Percentiles rank a stretch among this genome's conserved stretches.
Evolutionary conservation across 1,140 invertebrate species (phyloP).

Genomic region (Drosophila lacteicornis): DNA sequence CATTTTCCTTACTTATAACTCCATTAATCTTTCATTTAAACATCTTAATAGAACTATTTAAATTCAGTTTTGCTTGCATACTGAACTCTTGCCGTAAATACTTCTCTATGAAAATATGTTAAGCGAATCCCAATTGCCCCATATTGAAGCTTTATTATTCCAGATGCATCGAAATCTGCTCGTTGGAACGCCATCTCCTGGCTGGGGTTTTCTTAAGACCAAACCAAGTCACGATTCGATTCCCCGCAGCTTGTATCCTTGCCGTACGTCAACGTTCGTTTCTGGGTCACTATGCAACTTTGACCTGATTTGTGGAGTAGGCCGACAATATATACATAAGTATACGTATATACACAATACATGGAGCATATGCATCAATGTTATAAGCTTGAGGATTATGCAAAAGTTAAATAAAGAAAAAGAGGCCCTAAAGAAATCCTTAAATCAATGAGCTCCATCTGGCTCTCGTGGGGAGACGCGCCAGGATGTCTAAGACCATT

Average conservation of each 20-base stretch:
- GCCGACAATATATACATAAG: conserved; percentile 6
- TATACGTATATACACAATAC: conserved; percentile 1
- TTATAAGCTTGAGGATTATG: conserved; percentile 15
- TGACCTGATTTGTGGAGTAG: conserved; percentile 71
- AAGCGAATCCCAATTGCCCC: not conserved
- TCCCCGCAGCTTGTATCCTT: conserved; percentile 47
- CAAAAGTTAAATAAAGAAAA: conserved; percentile 5
- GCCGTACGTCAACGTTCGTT: conserved; percentile 61
- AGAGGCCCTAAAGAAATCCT: conserved; percentile 13
- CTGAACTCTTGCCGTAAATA: not conserved
- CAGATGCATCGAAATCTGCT: not conserved
- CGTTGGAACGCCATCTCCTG: not conserved
- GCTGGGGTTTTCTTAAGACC: not conserved
- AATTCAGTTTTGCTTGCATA: too few species aligned
- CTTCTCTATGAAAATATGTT: not conserved
- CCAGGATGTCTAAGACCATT: conserved; percentile 74
- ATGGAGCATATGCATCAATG: conserved; percentile 6
- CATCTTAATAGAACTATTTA: not conserved
- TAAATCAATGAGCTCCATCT: conserved; percentile 40
- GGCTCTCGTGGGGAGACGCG: conserved; percentile 34
- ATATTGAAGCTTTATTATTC: conserved; percentile 6
- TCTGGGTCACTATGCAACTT: conserved; percentile 77
- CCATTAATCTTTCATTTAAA: not conserved
- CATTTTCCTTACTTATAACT: not conserved
- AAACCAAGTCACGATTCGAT: conserved; percentile 29